phyloP scores from a whole-genome alignment of 2,888 invertebrate species.

The Sinelater perroti region DNA sequence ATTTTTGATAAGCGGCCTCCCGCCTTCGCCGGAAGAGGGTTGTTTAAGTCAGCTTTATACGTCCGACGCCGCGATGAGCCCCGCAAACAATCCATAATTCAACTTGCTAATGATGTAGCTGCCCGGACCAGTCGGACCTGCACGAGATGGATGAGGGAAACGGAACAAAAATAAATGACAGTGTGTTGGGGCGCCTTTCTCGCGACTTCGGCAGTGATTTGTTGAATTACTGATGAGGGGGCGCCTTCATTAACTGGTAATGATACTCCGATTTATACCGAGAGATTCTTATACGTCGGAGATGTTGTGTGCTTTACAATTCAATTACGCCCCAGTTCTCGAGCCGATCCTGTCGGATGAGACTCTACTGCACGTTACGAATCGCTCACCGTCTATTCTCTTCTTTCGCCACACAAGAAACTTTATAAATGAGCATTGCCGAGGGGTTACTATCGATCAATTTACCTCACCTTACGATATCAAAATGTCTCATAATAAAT shows the following conservation, averaged over 20 bases:
- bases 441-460: too few relatives aligned
- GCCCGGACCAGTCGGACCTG: slow-evolving; percentile 58
- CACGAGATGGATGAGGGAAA: slow-evolving; percentile 56
- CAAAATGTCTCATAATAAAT: too few relatives aligned
- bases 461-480: too few relatives aligned
- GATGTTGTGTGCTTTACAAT: slow-evolving; percentile 28
- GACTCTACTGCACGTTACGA: too few relatives aligned
- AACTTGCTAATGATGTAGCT: slow-evolving; percentile 60
- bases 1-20: slow-evolving; percentile 27
- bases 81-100: slow-evolving; percentile 61
- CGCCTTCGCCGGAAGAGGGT: slow-evolving; percentile 25
- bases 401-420: too few relatives aligned
- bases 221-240: slow-evolving; percentile 59
- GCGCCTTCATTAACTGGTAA: slow-evolving; percentile 57
- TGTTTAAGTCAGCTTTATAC: slow-evolving; percentile 47
- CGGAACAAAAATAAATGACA: slow-evolving; percentile 57
- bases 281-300: slow-evolving; percentile 47
- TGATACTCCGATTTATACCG: slow-evolving; percentile 58
- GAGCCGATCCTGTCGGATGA: neutral
- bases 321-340: slow-evolving; percentile 21
- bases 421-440: too few relatives aligned
- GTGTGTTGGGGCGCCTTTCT: slow-evolving; percentile 47
- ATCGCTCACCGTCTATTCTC: too few relatives aligned
- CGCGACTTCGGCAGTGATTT: slow-evolving; percentile 45
- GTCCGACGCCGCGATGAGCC: slow-evolving; percentile 48